phyloP scores from a whole-genome alignment of 2,113 vertebrate genomes.

The Pomatorhinus ruficollis region DNA sequence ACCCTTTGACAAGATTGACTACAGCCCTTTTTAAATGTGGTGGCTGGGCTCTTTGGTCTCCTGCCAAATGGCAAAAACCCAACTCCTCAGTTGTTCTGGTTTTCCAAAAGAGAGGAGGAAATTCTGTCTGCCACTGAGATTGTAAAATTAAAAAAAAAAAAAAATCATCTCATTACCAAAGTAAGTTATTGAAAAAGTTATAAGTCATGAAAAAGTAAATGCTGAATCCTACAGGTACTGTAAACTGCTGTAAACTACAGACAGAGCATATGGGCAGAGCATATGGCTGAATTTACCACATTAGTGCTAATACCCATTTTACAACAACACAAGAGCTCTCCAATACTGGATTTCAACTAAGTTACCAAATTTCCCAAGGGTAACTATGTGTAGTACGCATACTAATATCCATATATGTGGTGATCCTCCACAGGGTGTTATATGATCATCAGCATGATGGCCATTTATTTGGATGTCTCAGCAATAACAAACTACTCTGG shows the following conservation, averaged over 20 bases:
- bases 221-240: not conserved
- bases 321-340: not conserved
- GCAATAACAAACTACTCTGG: not conserved
- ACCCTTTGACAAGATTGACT: not conserved
- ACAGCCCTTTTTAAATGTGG: not conserved
- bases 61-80: not conserved
- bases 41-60: not conserved
- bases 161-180: not conserved
- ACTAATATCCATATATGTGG: not conserved
- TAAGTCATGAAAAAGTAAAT: not conserved
- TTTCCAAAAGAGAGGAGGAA: not conserved
- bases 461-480: not conserved
- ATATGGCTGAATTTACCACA: not conserved
- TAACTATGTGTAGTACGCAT: not conserved
- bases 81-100: not conserved
- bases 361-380: not conserved
- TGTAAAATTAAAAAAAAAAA: not conserved
- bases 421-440: not conserved
- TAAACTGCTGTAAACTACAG: not conserved
- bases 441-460: not conserved
- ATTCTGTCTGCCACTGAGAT: not conserved
- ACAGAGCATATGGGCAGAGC: not conserved
- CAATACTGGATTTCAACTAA: not conserved
- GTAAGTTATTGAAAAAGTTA: not conserved
- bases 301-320: not conserved